Conservation (phyloP, 2,797 vertebrate species). For the Rhynchotus rufescens region DNA sequence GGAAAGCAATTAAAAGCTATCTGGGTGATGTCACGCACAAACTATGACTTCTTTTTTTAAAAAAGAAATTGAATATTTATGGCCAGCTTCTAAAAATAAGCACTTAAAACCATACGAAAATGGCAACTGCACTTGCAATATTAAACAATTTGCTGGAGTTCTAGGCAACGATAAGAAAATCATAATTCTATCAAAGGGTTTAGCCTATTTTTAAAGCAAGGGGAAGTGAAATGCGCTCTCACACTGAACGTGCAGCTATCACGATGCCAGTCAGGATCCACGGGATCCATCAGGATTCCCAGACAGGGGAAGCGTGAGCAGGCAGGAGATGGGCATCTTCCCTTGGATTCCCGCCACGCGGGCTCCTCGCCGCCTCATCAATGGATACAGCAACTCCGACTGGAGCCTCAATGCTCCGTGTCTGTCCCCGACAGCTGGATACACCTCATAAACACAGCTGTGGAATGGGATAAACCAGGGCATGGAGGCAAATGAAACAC, state of each 20-base stretch:
- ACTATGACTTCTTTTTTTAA: background rate
- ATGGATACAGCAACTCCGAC: constrained; percentile 53
- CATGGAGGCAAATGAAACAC: constrained; percentile 73
- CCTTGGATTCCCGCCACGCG: constrained; percentile 66
- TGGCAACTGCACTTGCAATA: background rate
- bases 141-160: constrained; percentile 9
- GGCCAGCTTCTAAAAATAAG: background rate
- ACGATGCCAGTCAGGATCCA: constrained; percentile 55
- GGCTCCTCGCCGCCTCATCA: constrained; percentile 71
- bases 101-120: constrained; percentile 30
- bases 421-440: constrained; percentile 65
- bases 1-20: constrained; percentile 20
- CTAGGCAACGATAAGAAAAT: background rate
- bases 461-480: constrained; percentile 34
- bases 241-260: constrained; percentile 1
- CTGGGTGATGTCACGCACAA: background rate
- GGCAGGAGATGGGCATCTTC: constrained; percentile 76
- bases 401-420: constrained; percentile 74
- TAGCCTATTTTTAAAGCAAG: background rate
- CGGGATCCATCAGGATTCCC: background rate
- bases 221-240: background rate
- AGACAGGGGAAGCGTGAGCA: constrained; percentile 64
- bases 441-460: constrained; percentile 68
- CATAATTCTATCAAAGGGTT: background rate
- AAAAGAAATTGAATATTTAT: constrained; percentile 18